Base-by-base conservation (phyloP, 2,797 vertebrate species). In the Gymnodraco acuticeps region DNA sequence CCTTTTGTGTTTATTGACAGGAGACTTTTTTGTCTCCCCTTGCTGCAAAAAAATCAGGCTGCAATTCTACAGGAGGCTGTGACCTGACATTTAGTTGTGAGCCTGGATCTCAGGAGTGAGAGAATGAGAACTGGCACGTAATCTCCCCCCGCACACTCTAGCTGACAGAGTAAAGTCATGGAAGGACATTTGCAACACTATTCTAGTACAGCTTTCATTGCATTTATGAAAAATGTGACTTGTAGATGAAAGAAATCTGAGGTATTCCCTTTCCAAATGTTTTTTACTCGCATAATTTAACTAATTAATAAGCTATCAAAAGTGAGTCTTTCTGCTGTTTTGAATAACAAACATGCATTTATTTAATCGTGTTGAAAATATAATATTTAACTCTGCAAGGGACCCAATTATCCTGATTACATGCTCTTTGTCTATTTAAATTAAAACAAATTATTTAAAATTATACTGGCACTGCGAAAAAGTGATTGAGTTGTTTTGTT, bases 1-100 rank as follows among this genome's bases (percentile, higher is more conserved):
- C 93, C 93, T 95, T 94, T 93, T 87, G 82, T 85, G 80, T 85
- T 86, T 86, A 92, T 90, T 86, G 87, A 89, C 87, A 80, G 56
- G 82, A 86, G 89, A 88, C 77, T 78, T 87, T 86, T 80, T 48
- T 59, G 71, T 80, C 72, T 73, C 77, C 70, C 68, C 58, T 73
- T 60, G 73, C 62, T 78, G 81, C 73, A 54, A 47, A 79, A 78
- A 80, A 80, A 63, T 46, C 33, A 2, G 56, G 74, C 79, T 3
- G 71, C 23, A 77, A 78, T 77, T 66, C 67, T 78, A 66, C 90
- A 75, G 83, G 70, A 79, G 75, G 87, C 86, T 77, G 72, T 10
- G 87, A 75, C 87, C 86, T 92, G 91, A 94, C 91, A 93, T 93
- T 93, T 93, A 83, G 83, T 79, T 84, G 55, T 46, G 48, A 77